Base-by-base conservation (phyloP, 2,113 vertebrate genomes). In the cattle (Bos taurus) region DNA sequence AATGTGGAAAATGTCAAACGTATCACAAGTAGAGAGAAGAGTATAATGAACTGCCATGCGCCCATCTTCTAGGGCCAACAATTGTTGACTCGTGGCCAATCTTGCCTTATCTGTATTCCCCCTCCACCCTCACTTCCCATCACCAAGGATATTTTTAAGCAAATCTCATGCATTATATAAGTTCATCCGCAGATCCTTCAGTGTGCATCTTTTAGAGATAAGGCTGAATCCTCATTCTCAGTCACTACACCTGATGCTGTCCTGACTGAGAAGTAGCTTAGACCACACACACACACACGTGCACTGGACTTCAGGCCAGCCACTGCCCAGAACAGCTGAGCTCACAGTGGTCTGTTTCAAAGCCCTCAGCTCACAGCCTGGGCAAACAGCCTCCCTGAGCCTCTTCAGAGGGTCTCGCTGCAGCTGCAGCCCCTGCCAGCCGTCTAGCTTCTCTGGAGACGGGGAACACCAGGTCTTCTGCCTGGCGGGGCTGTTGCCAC, bases 1-100 rank as follows among this genome's bases (percentile, higher is more conserved):
- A 43, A 59, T 26, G 10, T 30, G 60, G 56, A 52, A 60, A 62
- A 40, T 52, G 25, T 87, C 80, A 83, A 57, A 52, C 1, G 9
- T 33, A 85, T 2, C 36, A 8, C 9, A 74, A 54, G 59, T 21
- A 19, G 87, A 21, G 36, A 50, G 59, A 64, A 64, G 0, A 3
- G 25, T 43, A 1, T 17, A 26, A 28, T 1, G 13, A 50, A 33
- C 15, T 9, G 1, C 43, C 46, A 8, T 0, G 3, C 5, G 0
- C 67, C 84, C 50, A 19, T 54, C 78, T 59, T 84, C 64, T 64
- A n/a, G 26, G 28, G 2, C 17, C 17, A 54, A 52, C 54, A 4
- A 6, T 1, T 57, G 33, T 12, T 21, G 80, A 12, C 46, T 59
- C 1, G 1, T 0, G 56, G 64, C 25, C 71, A 25, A 16, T 67